Evolutionary conservation across 1,140 invertebrate genomes (phyloP).

Genomic region (Hylyphantes graminicola): DNA sequence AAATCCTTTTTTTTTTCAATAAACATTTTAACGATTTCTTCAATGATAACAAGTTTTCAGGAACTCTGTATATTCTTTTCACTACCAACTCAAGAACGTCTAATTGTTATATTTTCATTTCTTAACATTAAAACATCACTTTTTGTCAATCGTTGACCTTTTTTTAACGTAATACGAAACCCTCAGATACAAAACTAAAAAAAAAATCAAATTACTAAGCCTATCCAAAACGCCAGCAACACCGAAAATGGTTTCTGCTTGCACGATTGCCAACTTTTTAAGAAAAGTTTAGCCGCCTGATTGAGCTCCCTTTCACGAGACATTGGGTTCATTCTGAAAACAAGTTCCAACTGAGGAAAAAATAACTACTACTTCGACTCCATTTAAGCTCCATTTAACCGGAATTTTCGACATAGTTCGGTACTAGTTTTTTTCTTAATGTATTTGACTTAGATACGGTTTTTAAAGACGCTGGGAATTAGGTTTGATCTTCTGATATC

Average conservation of each 20-base stretch:
- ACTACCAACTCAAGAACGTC: too few species aligned
- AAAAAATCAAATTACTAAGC: background rate
- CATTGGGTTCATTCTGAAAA: constrained; percentile 43
- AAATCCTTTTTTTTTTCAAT: too few species aligned
- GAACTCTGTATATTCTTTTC: too few species aligned
- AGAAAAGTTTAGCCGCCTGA: constrained; percentile 44
- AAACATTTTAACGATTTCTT: too few species aligned
- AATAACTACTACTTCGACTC: constrained; percentile 3
- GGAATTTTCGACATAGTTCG: constrained; percentile 33
- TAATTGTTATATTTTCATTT: too few species aligned
- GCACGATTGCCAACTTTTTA: constrained; percentile 30
- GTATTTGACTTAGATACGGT: background rate
- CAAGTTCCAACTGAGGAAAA: constrained; percentile 6
- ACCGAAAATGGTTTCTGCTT: constrained; percentile 51
- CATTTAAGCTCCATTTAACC: constrained; percentile 53
- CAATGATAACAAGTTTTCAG: too few species aligned
- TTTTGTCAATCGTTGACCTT: too few species aligned
- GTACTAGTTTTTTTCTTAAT: background rate
- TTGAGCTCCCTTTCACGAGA: constrained; percentile 29
- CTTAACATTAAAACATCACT: too few species aligned
- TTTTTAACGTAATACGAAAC: too few species aligned
- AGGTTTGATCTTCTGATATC: too few species aligned
- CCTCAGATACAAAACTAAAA: too few species aligned
- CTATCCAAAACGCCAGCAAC: background rate
- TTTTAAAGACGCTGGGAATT: too few species aligned